Base-by-base conservation (phyloP, 2,888 invertebrate species). In the Polyommatus icarus region DNA sequence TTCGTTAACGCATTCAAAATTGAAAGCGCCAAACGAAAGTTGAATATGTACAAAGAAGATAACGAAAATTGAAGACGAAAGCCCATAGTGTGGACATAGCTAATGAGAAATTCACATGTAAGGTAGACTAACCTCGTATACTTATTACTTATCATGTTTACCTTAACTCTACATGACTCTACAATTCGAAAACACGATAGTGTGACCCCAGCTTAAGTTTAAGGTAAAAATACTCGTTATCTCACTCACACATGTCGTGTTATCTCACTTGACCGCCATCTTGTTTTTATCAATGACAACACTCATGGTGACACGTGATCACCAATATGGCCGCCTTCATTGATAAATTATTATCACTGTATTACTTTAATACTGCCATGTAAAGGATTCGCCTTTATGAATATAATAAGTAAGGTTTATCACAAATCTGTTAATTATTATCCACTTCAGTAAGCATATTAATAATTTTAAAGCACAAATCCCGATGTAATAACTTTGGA, bases 191-290 rank as follows among this genome's bases (percentile, higher is more conserved):
- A 67, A 67, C 67, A 67, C 67, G 29, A 67, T 67, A 67, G 29
- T 75, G 29, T 75, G 75, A 54, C 75, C 75, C 50, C n/a, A 72
- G 72, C 75, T 29, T 75, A 24, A 50, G 75, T 54, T 50, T 50
- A 75, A 75, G 54, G 54, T 75, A 75, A 75, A 75, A 75, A 75
- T 75, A 75, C 50, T 50, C 20, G 29, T 54, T 75, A 75, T 75
- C 75, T 20, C 29, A 75, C 75, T 75, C 24, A 75, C 54, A 75
- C 54, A 75, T 7, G 29, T 32, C 10, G 15, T 61, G 24, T 32
- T 67, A 32, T 67, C 67, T 67, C 18, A 12, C 29, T 67, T 67
- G 29, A 73, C 46, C 75, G 75, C 75, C 75, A 75, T 75, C 18
- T 75, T 75, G 75, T 75, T 75, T 73, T 54, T 75, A 54, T 75